Conservation (phyloP, 2,113 vertebrate genomes). For the Australoheros scitulus region DNA sequence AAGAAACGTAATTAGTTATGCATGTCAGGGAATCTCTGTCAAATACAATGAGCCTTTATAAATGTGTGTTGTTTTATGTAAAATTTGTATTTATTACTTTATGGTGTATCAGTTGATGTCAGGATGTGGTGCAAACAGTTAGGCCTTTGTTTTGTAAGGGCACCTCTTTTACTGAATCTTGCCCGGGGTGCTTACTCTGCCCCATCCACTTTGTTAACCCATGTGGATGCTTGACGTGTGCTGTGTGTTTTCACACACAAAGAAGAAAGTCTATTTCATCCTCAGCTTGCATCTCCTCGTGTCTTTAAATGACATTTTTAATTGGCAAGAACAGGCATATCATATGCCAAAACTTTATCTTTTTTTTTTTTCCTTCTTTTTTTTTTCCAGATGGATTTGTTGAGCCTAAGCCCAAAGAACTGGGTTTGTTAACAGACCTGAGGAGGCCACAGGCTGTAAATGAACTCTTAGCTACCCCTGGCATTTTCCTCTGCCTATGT, state of each 20-base stretch:
- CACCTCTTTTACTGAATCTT: constrained; percentile 85
- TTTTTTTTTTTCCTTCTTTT: not conserved
- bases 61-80: constrained; percentile 82
- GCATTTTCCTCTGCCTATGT: constrained; percentile 26
- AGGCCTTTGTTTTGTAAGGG: constrained; percentile 83
- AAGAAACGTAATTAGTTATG: constrained; percentile 87
- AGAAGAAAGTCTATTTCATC: constrained; percentile 25
- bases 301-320: constrained; percentile 24
- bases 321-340: not conserved
- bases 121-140: constrained; percentile 87
- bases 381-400: not conserved
- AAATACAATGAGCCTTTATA: constrained; percentile 83
- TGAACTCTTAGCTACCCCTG: constrained; percentile 23
- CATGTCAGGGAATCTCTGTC: constrained; percentile 80
- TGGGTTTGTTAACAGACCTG: constrained; percentile 21
- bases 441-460: constrained; percentile 14
- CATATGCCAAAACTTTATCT: not conserved
- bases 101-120: constrained; percentile 86
- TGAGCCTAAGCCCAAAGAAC: constrained; percentile 8
- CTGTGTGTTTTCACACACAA: constrained; percentile 37
- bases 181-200: constrained; percentile 83
- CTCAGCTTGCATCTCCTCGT: not conserved
- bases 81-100: constrained; percentile 83
- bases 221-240: constrained; percentile 26
- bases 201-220: constrained; percentile 85